Conservation (phyloP, 1,140 invertebrate genomes). For the Macrobrachium nipponense region DNA sequence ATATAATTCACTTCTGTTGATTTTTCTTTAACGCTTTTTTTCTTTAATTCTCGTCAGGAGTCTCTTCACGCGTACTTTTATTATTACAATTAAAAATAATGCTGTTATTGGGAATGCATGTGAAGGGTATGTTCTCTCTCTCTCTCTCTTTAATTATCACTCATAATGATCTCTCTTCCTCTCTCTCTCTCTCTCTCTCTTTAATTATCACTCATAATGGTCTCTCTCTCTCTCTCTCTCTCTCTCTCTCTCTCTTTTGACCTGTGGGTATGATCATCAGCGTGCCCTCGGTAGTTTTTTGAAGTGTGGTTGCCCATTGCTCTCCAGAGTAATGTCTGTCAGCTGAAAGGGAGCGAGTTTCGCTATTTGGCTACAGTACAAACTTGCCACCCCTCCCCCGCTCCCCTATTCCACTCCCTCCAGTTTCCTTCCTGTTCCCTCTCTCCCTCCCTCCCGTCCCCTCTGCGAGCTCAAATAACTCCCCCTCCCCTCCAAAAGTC, state of each 20-base stretch:
- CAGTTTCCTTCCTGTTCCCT: not conserved
- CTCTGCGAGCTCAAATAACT: not conserved
- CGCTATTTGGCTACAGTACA: not conserved
- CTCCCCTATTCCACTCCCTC: not conserved
- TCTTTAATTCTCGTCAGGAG: not conserved
- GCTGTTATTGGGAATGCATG: too few species aligned
- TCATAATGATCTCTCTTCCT: not conserved
- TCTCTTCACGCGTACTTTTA: too few species aligned
- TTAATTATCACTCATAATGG: not conserved
- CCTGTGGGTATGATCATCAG: too few species aligned
- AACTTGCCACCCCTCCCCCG: not conserved
- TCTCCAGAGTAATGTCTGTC: not conserved
- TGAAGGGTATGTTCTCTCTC: too few species aligned
- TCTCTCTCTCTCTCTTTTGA: not conserved
- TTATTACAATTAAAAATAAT: too few species aligned
- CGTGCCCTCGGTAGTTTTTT: too few species aligned
- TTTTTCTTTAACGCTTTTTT: not conserved
- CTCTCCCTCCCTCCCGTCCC: not conserved
- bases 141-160: not conserved
- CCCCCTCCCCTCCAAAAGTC: not conserved
- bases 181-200: conserved; percentile 1
- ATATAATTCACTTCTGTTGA: not conserved
- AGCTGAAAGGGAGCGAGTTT: not conserved
- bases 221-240: not conserved
- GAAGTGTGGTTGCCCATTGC: too few species aligned